Evolutionary conservation across 2,888 invertebrate species (phyloP).

Genomic region (Sceliomorpha sp.): DNA sequence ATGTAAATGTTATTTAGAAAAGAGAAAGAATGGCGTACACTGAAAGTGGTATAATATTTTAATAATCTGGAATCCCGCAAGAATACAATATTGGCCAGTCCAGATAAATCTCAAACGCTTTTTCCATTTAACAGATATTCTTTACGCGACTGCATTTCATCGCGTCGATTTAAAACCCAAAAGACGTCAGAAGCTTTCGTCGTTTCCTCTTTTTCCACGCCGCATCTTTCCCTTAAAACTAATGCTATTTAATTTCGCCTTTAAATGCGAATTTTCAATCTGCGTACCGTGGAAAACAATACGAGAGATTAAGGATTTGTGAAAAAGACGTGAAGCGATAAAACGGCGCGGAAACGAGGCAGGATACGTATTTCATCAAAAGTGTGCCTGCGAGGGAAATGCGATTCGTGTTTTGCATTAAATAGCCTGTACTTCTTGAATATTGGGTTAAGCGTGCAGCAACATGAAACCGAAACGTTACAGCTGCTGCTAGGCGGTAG

Average conservation of each 20-base stretch:
- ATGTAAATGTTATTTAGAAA: no score
- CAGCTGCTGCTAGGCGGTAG: conserved; percentile 19
- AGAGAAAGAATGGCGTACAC: no score
- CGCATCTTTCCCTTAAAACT: no score
- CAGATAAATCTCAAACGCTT: no score
- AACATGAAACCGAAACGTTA: conserved; percentile 35
- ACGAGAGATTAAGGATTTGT: conserved; percentile 27
- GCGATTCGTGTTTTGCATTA: conserved; percentile 47
- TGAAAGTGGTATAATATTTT: no score
- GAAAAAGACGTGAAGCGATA: conserved; percentile 43
- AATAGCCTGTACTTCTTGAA: conserved; percentile 23
- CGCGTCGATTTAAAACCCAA: no score
- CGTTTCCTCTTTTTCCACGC: no score
- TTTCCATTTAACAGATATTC: no score
- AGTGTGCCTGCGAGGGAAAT: conserved; percentile 21
- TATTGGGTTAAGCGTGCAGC: conserved; percentile 41
- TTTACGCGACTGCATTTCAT: no score
- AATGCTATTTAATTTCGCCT: conserved; percentile 47
- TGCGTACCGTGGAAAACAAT: conserved; percentile 29
- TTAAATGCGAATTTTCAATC: conserved; percentile 42
- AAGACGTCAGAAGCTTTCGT: no score
- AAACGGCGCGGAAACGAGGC: conserved; percentile 22
- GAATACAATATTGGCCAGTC: no score
- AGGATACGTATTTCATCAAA: conserved; percentile 39
- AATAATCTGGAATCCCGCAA: no score